These are phyloP conservation scores for Etheostoma perlongum DNA, from an alignment of 2,797 vertebrate genomes.

Conservation along the genomic window DNA sequence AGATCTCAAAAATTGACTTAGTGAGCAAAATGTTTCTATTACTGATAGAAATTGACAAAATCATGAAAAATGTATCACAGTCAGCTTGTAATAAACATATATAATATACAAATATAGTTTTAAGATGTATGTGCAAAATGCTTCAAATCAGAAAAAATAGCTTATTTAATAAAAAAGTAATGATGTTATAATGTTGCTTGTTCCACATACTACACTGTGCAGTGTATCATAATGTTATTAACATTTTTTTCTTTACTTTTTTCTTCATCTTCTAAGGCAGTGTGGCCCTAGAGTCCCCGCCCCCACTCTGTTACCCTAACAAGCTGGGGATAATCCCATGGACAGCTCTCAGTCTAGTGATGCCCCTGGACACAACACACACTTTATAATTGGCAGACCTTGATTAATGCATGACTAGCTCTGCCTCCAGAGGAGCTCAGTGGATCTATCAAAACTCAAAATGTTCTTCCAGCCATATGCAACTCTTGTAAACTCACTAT, in stretches of 20 bases:
- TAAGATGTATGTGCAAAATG: no score
- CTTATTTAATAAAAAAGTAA: background rate
- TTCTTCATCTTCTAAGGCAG: background rate
- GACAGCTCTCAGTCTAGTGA: slow-evolving; percentile 44
- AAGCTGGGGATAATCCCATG: slow-evolving; percentile 46
- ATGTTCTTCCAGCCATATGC: slow-evolving; percentile 34
- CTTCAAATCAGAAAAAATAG: background rate
- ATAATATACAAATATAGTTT: no score
- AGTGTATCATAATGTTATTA: slow-evolving; percentile 2
- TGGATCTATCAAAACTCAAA: slow-evolving; percentile 48
- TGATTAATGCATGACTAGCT: slow-evolving; percentile 61
- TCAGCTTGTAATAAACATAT: no score
- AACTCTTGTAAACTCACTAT: slow-evolving; percentile 24
- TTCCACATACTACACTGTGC: background rate
- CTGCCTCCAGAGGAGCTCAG: slow-evolving; percentile 51
- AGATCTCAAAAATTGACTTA: background rate
- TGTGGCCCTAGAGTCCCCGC: slow-evolving; percentile 21
- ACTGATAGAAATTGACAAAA: background rate
- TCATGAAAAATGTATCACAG: no score
- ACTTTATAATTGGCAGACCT: slow-evolving; percentile 56
- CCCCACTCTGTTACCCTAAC: slow-evolving; percentile 37
- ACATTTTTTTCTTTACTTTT: slow-evolving; percentile 9
- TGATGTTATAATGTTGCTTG: background rate
- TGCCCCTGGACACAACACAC: slow-evolving; percentile 46
- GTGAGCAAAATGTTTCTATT: background rate